These are phyloP conservation scores for Orbicella faveolata DNA, from an alignment of 64 coral and sea anemone genomes.

Conservation along the genomic window DNA sequence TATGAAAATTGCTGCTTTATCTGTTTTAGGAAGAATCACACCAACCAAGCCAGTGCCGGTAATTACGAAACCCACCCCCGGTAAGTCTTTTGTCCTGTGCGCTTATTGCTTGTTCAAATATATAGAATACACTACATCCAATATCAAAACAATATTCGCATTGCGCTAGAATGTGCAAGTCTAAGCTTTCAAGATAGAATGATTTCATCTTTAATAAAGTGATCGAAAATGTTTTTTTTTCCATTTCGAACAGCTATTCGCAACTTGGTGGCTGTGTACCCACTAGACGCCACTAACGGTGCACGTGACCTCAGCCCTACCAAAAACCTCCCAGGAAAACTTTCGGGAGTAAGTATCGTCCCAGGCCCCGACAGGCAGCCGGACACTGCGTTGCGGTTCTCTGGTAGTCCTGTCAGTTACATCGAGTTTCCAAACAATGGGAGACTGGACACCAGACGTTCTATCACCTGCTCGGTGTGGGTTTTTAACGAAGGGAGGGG, in stretches of 20 bases:
- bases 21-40: background rate
- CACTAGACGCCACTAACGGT: constrained; percentile 21
- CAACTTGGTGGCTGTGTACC: constrained; percentile 43
- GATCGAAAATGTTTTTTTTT: background rate
- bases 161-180: too few relatives aligned
- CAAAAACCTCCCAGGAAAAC: constrained; percentile 49
- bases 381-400: constrained; percentile 29
- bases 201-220: background rate
- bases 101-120: background rate
- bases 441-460: constrained; percentile 32
- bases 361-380: constrained; percentile 35
- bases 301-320: constrained; percentile 52
- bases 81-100: background rate
- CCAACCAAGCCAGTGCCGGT: constrained; percentile 17
- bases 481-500: constrained; percentile 30
- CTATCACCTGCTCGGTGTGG: constrained; percentile 27
- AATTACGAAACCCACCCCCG: background rate
- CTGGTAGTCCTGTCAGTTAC: constrained; percentile 39
- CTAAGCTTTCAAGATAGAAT: too few relatives aligned
- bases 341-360: constrained; percentile 6
- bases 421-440: constrained; percentile 44
- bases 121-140: background rate
- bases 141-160: background rate
- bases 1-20: background rate
- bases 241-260: constrained; percentile 1